Conservation (phyloP, 2,113 vertebrate genomes). For the Carettochelys insculpta region DNA sequence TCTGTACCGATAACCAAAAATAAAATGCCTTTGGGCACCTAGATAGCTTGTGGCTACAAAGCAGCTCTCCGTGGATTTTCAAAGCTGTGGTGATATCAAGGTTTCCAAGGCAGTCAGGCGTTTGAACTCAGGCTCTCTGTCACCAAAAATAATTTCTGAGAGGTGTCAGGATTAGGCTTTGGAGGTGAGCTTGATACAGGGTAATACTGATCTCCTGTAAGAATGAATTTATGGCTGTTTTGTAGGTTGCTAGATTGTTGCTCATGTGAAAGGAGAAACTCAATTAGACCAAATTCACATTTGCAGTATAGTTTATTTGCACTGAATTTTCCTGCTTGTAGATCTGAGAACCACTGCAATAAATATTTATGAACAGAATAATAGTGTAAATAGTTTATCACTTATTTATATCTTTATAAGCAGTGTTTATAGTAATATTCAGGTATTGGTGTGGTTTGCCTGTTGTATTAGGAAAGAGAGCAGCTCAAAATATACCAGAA, state of each 20-base stretch:
- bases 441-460: not conserved
- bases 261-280: not conserved
- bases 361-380: not conserved
- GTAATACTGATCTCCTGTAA: not conserved
- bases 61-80: no score
- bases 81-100: no score
- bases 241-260: not conserved
- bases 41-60: no score
- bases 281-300: not conserved
- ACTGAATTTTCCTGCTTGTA: not conserved
- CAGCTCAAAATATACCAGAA: not conserved
- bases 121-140: not conserved
- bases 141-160: no score
- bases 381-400: not conserved
- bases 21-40: no score
- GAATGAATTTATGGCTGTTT: no score
- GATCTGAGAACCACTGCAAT: not conserved
- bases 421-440: not conserved
- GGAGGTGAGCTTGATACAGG: not conserved
- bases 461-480: not conserved
- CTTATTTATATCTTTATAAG: not conserved
- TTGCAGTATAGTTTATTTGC: not conserved
- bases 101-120: no score
- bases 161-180: not conserved
- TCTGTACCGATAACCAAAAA: no score